Evolutionary conservation across 92 coral and sea anemone genomes (phyloP).

Genomic region (Palythoa grandiflora): DNA sequence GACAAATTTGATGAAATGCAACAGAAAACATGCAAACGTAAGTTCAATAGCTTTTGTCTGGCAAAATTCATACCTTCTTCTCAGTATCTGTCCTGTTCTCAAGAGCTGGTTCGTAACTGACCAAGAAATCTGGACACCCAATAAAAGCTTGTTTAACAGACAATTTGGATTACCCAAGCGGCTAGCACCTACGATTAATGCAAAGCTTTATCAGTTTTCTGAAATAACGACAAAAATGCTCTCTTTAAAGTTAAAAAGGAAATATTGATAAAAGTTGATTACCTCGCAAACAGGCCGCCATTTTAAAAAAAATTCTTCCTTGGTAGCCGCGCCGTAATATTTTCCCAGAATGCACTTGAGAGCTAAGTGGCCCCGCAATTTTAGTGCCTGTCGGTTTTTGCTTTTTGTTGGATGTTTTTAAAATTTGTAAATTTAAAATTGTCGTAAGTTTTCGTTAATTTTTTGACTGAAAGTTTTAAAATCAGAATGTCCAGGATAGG

Average conservation of each 20-base stretch:
- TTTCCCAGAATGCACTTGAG: slow-evolving; percentile 12
- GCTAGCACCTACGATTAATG: neutral
- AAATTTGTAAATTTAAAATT: neutral
- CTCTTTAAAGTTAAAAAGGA: neutral
- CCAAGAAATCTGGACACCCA: neutral
- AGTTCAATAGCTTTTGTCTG: neutral
- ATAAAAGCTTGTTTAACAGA: neutral
- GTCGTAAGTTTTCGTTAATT: neutral
- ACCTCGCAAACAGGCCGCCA: slow-evolving; percentile 24
- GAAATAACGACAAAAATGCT: neutral
- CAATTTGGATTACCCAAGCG: neutral
- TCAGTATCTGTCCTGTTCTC: neutral
- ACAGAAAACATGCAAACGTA: too few species aligned
- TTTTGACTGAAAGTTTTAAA: neutral
- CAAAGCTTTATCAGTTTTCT: neutral
- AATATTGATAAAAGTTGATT: neutral
- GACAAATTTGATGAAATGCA: too few species aligned
- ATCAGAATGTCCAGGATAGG: slow-evolving; percentile 17
- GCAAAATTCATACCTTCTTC: neutral
- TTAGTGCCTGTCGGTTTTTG: slow-evolving; percentile 1
- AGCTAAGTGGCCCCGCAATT: slow-evolving; percentile 5
- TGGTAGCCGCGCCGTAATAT: neutral
- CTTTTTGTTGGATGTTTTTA: neutral
- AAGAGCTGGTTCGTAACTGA: slow-evolving; percentile 2
- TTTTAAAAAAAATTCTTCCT: neutral